phyloP scores from a whole-genome alignment of 2,888 invertebrate genomes.

The Tetramorium bicarinatum region DNA sequence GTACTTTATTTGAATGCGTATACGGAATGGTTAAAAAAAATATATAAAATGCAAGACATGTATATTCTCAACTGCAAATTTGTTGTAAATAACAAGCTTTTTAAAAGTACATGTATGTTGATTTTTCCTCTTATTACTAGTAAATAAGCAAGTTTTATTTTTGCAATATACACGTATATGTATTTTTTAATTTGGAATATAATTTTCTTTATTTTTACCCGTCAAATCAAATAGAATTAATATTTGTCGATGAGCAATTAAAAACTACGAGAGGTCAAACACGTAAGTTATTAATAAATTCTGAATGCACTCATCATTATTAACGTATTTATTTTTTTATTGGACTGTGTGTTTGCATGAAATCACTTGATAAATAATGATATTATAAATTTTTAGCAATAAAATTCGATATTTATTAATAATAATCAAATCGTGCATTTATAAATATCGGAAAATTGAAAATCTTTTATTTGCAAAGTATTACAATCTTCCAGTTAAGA shows the following conservation, averaged over 20 bases:
- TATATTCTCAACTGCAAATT: background rate
- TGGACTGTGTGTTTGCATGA: background rate
- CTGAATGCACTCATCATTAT: background rate
- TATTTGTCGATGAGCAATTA: background rate
- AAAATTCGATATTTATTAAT: background rate
- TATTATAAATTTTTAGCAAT: background rate
- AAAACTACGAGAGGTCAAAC: background rate
- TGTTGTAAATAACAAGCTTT: background rate
- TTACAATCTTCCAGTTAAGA: background rate
- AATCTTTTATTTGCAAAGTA: background rate
- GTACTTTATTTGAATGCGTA: background rate
- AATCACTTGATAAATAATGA: background rate
- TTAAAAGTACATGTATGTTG: background rate
- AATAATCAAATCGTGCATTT: background rate
- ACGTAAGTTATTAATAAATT: background rate
- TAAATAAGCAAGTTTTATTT: conserved; percentile 28
- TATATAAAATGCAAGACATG: background rate
- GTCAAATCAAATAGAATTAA: background rate
- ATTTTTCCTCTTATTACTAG: background rate
- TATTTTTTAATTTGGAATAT: background rate
- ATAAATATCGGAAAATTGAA: background rate
- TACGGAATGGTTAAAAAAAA: background rate
- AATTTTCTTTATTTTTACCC: background rate
- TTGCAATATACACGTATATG: background rate
- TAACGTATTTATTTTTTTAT: background rate